Conservation (phyloP, 2,797 vertebrate species). For the Sphenodon punctatus region DNA sequence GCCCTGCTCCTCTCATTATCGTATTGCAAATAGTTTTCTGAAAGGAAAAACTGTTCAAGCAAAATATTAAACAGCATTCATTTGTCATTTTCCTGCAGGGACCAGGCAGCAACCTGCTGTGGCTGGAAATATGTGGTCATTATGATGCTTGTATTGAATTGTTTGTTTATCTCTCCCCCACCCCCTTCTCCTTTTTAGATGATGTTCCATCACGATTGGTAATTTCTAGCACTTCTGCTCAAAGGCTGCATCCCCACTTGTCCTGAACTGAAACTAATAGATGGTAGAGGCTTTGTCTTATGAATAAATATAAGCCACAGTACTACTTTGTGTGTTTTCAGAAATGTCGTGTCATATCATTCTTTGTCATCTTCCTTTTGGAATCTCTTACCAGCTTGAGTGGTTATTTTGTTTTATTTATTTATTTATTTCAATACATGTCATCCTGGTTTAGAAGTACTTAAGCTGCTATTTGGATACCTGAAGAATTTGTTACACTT, state of each 20-base stretch:
- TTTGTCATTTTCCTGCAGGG: slow-evolving; percentile 73
- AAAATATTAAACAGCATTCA: slow-evolving; percentile 79
- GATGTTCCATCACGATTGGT: slow-evolving; percentile 49
- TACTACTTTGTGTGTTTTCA: not conserved
- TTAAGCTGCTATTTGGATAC: not conserved
- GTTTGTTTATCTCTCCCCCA: slow-evolving; percentile 61
- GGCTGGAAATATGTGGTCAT: slow-evolving; percentile 70
- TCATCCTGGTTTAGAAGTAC: not conserved
- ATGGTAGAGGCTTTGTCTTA: not conserved
- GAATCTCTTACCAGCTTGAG: slow-evolving; percentile 10
- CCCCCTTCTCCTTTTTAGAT: slow-evolving; percentile 16
- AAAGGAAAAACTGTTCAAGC: slow-evolving; percentile 76
- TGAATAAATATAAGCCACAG: slow-evolving; percentile 7
- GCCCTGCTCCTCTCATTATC: slow-evolving; percentile 79
- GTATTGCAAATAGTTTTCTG: slow-evolving; percentile 80
- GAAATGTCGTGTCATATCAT: not conserved
- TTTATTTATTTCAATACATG: not conserved
- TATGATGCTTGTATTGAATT: slow-evolving; percentile 65
- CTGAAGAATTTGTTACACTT: not conserved
- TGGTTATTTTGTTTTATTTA: not conserved
- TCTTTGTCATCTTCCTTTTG: slow-evolving; percentile 10
- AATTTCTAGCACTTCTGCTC: slow-evolving; percentile 61
- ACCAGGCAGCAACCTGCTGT: slow-evolving; percentile 61
- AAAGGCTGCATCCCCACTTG: not conserved
- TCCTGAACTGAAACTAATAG: slow-evolving; percentile 39